These are phyloP conservation scores for Enoplosus armatus DNA, from an alignment of 2,797 vertebrate genomes.

Conservation along the genomic window DNA sequence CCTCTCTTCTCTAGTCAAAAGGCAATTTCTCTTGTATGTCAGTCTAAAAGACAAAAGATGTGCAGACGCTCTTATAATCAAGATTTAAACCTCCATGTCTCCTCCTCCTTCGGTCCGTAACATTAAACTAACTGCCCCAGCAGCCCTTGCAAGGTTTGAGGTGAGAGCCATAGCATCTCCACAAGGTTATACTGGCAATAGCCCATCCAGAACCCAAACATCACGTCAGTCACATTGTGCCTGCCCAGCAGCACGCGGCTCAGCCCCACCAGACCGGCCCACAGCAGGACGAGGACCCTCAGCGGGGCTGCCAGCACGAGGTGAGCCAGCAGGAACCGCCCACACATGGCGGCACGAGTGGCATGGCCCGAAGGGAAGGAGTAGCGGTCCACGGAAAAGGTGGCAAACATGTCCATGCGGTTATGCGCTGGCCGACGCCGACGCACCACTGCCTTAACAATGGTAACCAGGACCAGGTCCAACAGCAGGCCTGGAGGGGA, in stretches of 20 bases:
- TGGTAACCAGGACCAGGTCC: slow-evolving; percentile 91
- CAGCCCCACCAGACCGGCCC: slow-evolving; percentile 91
- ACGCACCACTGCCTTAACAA: slow-evolving; percentile 92
- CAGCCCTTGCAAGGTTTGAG: slow-evolving; percentile 81
- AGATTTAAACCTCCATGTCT: slow-evolving; percentile 1
- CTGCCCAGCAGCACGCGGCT: slow-evolving; percentile 95
- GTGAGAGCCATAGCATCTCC: slow-evolving; percentile 94
- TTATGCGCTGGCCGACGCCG: slow-evolving; percentile 94
- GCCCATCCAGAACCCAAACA: slow-evolving; percentile 94
- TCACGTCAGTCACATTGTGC: slow-evolving; percentile 96
- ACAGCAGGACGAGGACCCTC: slow-evolving; percentile 92
- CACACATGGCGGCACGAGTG: slow-evolving; percentile 94
- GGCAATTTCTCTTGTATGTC: background rate
- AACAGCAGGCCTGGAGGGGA: slow-evolving; percentile 87
- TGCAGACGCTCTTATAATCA: slow-evolving; percentile 14
- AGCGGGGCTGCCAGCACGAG: slow-evolving; percentile 93
- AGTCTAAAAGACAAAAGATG: slow-evolving; percentile 15
- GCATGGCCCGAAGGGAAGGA: slow-evolving; percentile 98
- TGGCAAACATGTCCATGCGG: slow-evolving; percentile 99
- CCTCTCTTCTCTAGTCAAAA: slow-evolving; percentile 12
- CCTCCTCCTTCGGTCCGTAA: slow-evolving; percentile 4
- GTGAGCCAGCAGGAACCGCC: slow-evolving; percentile 93
- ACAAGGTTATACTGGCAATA: slow-evolving; percentile 94
- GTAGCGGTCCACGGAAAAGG: slow-evolving; percentile 96
- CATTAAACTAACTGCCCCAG: slow-evolving; percentile 76